These are phyloP conservation scores for Paraescarpia echinospica DNA, from an alignment of 1,140 invertebrate species.

Conservation along the genomic window DNA sequence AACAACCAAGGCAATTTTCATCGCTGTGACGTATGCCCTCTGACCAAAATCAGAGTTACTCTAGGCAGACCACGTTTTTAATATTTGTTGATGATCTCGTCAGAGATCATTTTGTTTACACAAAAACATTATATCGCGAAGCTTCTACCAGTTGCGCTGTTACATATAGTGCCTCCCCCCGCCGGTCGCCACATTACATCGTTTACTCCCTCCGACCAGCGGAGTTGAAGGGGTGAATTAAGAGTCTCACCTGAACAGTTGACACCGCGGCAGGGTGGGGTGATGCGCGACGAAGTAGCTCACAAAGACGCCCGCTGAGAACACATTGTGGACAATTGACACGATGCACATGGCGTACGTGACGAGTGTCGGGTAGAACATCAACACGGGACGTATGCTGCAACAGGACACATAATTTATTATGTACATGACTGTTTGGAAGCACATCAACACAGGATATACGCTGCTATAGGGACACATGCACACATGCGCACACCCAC, in stretches of 20 bases:
- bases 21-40: too few species aligned
- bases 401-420: neutral
- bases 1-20: too few species aligned
- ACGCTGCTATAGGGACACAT: neutral
- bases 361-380: neutral
- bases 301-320: neutral
- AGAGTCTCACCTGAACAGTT: neutral
- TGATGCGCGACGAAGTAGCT: constrained; percentile 18
- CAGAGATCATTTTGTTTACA: too few species aligned
- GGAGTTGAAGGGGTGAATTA: neutral
- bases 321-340: constrained; percentile 12
- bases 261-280: neutral
- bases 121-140: too few species aligned
- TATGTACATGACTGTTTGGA: neutral
- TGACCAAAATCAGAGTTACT: too few species aligned
- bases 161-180: too few species aligned
- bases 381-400: neutral
- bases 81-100: too few species aligned
- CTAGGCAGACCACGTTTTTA: too few species aligned
- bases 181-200: neutral
- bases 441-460: neutral
- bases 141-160: too few species aligned
- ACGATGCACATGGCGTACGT: neutral
- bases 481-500: too few species aligned
- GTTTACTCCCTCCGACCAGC: neutral